Evolutionary conservation across 1,140 invertebrate genomes (phyloP), one percentile per base, ranked within the genome.

Genomic region (Polypedilum vanderplanki): DNA sequence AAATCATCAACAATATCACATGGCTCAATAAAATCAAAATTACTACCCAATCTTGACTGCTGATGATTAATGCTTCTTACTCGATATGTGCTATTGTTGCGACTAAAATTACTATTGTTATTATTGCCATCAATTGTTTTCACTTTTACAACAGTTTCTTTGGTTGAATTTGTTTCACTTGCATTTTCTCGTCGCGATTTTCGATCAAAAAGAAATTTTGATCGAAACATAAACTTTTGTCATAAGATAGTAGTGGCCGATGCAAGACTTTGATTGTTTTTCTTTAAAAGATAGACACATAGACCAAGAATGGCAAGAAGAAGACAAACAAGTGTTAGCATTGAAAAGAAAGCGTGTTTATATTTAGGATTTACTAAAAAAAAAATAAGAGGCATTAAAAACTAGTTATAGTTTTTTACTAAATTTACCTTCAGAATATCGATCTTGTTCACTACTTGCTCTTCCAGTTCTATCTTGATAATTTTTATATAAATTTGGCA

Each of bases 171-270:
- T 10, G 15, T 46, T 7, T 17, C 40, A 40, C 5, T 17, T 67
- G 9, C n/a, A 17, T 40, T 33, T 33, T 33, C 64, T 4, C 10
- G 10, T 70, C 41, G 46, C 17, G 40, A 41, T 22, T 20, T 76
- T 65, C 74, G 74, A 67, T 73, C 77, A 78, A 81, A 18, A 18
- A 70, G 79, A 77, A 81, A 79, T 77, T 77, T 80, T 77, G 79
- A 78, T 76, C 80, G 81, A 78, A 80, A 78, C 78, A 81, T 79
- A 80, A 80, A 81, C 78, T 79, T 81, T 76, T 79, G 81, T 83
- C 81, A 83, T 83, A 82, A 82, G 76, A 74, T 70, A 9, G 65
- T 8, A 2, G 65, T 57, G 5, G 40, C 77, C 75, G 76, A 78
- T 9, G 41, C 33, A 20, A 74, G 74, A 7, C 76, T 74, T 0